Percentiles rank a stretch among this genome's conserved stretches.
phyloP scores from a whole-genome alignment of 2,888 invertebrate species.

The Fragum fragum region DNA sequence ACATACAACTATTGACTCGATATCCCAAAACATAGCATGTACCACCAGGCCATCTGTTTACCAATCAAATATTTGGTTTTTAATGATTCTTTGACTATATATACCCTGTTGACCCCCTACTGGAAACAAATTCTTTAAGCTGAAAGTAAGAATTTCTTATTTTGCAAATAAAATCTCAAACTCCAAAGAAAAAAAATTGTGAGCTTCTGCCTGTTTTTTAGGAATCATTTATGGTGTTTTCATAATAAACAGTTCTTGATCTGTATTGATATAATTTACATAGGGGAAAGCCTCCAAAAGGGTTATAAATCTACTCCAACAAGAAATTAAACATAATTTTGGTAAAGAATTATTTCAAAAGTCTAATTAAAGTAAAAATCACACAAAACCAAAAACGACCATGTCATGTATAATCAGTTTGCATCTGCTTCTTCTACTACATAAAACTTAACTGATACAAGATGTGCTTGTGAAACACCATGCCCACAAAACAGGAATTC shows the following conservation, averaged over 20 bases:
- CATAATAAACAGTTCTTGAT: no score
- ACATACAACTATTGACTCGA: slow-evolving; percentile 16
- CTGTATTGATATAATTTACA: no score
- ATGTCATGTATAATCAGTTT: no score
- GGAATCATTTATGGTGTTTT: no score
- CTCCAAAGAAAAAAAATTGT: no score
- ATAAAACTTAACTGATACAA: no score
- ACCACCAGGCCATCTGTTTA: slow-evolving; percentile 12
- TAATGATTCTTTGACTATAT: slow-evolving; percentile 4
- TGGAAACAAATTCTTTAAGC: background rate
- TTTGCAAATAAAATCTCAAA: background rate
- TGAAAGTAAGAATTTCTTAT: no score
- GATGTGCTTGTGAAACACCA: no score
- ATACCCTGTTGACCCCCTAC: slow-evolving; percentile 15
- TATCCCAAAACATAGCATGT: slow-evolving; percentile 1
- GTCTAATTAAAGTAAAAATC: background rate
- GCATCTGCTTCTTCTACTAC: no score
- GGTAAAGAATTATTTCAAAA: background rate
- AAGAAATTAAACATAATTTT: slow-evolving; percentile 14
- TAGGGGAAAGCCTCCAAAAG: background rate
- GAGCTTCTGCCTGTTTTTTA: no score
- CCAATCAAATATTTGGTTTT: slow-evolving; percentile 12
- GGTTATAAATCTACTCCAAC: background rate
- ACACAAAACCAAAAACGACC: background rate
- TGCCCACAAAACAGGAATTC: no score